Conservation (phyloP, 1,140 invertebrate genomes). For the Bradysia coprophila region DNA sequence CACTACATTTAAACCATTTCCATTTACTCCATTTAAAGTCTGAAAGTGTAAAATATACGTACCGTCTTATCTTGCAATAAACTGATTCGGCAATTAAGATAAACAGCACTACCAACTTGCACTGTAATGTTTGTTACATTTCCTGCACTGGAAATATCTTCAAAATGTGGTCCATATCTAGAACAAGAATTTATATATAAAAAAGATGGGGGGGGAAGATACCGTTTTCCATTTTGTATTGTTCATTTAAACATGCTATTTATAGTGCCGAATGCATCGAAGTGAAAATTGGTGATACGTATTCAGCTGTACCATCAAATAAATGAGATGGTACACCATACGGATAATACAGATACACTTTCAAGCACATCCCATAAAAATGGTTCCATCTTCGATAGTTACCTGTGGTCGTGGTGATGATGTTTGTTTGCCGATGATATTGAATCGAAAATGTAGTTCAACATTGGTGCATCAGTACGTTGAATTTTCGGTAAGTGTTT, state of each 20-base stretch:
- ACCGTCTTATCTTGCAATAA: conserved; percentile 73
- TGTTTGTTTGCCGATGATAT: conserved; percentile 44
- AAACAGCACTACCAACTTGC: conserved; percentile 58
- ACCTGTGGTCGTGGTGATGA: conserved; percentile 37
- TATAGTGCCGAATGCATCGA: background rate
- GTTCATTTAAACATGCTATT: background rate
- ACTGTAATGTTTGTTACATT: conserved; percentile 55
- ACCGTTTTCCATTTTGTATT: background rate
- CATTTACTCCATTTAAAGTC: no score
- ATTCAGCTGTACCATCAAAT: background rate
- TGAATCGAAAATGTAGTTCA: conserved; percentile 51
- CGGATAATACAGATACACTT: no score
- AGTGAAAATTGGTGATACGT: background rate
- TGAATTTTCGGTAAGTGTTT: conserved; percentile 9
- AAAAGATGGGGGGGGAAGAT: background rate
- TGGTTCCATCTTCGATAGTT: no score
- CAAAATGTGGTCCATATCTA: conserved; percentile 49
- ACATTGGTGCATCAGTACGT: conserved; percentile 43
- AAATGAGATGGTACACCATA: background rate
- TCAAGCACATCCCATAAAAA: no score
- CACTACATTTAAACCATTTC: no score
- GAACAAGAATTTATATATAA: background rate
- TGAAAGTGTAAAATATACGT: no score
- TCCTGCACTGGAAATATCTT: conserved; percentile 31
- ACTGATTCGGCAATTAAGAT: conserved; percentile 65